Base-by-base conservation (phyloP, 1,140 invertebrate genomes). In the Mactra quadrangularis region DNA sequence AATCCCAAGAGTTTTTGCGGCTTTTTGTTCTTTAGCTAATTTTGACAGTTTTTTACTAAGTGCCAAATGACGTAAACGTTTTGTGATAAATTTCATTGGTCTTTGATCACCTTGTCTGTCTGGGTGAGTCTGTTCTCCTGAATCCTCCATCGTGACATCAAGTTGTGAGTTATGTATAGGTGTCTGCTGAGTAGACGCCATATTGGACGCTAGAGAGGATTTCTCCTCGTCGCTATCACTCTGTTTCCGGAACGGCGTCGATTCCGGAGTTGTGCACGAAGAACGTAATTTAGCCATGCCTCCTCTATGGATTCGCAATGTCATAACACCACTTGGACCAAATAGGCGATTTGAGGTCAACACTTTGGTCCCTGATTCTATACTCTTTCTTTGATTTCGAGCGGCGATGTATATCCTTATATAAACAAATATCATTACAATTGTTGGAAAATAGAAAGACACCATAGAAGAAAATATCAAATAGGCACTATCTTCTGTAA, bases 1-100 rank as follows among this genome's bases (percentile, higher is more conserved):
- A 72, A 99, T 99, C 17, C 98, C 98, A 74, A 99, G 94, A 0
- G 98, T 99, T 25, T 98, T 97, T 66, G 97, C 98, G 3, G 98
- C 98, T 92, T 99, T 99, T 57, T 97, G 95, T 89, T 98, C 97
- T 87, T 97, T 96, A 0, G 89, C 91, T 19, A 89, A 60, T 85
- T 91, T 92, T 33, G 87, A 91, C 47, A 91, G 38, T 82, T 90
- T 90, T 85, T 90, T 91, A 71, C 88, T 91, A n/a, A 92, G 82
- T 7, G 89, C 90, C 79, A 92, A 89, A 38, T 92, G 87, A 57
- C 89, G 64, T 19, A 92, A 78, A 64, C 88, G 84, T 66, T 90
- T 91, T 22, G 88, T 89, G 59, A 92, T 90, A 68, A 88, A 90
- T 81, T 88, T 90, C 25, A 89, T 84, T 13, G 87, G 84, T 60